Conservation (phyloP, 1,140 invertebrate genomes). For the Calliopsis andreniformis region DNA sequence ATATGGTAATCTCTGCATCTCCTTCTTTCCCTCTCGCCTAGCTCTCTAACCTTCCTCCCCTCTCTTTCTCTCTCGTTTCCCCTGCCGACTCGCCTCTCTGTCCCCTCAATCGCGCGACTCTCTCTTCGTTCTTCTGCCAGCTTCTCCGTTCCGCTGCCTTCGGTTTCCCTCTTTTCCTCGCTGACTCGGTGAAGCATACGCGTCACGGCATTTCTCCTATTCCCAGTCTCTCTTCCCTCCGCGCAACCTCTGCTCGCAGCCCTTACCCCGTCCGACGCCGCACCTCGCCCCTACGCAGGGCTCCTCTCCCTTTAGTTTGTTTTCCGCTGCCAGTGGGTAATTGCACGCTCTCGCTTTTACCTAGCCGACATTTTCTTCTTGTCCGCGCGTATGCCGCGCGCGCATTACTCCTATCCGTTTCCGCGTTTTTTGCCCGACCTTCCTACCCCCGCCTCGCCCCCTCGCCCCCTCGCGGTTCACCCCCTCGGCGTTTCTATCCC, state of each 20-base stretch:
- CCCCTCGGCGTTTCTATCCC: background rate
- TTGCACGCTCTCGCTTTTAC: conserved; percentile 77
- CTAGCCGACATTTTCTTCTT: conserved; percentile 68
- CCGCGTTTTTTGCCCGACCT: conserved; percentile 67
- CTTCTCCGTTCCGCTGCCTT: conserved; percentile 39
- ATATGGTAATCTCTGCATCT: conserved; percentile 79
- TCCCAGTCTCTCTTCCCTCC: conserved; percentile 39
- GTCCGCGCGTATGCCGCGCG: conserved; percentile 42
- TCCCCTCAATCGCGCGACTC: conserved; percentile 8
- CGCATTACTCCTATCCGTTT: conserved; percentile 69
- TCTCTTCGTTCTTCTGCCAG: conserved; percentile 30
- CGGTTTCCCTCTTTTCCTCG: conserved; percentile 35
- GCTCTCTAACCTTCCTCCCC: conserved; percentile 13
- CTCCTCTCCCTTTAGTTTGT: conserved; percentile 73
- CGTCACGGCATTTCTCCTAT: conserved; percentile 62
- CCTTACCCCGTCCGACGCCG: background rate
- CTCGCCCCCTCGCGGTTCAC: conserved; percentile 22
- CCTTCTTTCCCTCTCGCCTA: conserved; percentile 64
- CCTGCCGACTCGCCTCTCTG: background rate
- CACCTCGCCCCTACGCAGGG: conserved; percentile 8
- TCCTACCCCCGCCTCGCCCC: conserved; percentile 39
- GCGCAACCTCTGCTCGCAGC: background rate
- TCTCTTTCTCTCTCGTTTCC: background rate
- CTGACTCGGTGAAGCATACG: conserved; percentile 54
- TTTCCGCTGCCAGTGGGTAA: conserved; percentile 77